Base-by-base conservation (phyloP, 2,888 invertebrate species). In the Carterocephalus palaemon region DNA sequence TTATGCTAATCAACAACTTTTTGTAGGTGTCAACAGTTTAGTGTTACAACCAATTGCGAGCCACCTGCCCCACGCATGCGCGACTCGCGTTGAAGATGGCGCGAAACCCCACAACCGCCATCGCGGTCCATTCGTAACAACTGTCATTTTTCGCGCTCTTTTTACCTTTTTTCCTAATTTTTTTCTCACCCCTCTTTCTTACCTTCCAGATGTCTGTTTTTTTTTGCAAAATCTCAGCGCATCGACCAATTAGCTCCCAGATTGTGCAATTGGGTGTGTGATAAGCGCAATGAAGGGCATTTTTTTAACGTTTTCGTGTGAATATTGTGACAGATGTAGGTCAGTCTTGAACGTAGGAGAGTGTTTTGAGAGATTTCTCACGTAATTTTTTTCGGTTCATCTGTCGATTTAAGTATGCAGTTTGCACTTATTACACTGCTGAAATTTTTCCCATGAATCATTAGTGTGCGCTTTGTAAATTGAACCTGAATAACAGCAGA, bases 101-200 rank as follows among this genome's bases (percentile, higher is more conserved):
- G 70, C 65, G 70, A 66, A 64, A 59, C 59, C 62, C 40, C 43
- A 54, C 66, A 67, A 70, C 54, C 49, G 60, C 64, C 61, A 66
- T 66, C 67, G 69, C 65, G 68, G 67, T 73, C 64, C 66, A 75
- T 57, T 77, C 63, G 57, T 53, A 56, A 51, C 82, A 83, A 80
- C 82, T 83, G 82, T 75, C 73, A 79, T 59, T 69, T 71, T 70
- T 68, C 62, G 66, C 67, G 67, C 68, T 60, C 70, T 70, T 67
- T 64, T 65, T 26, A 15, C 58, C 63, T 63, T 48, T 61, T 56
- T 55, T 32, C 56, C 47, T 50, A 59, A 16, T 22, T 20, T 42
- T 42, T 42, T 42, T 42, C 34, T 26, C 22, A 20, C 56, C 15
- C 38, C 39, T 48, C 54, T 57, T 54, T 60, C 46, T 37, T 29